These are phyloP conservation scores for Agapornis roseicollis DNA, from an alignment of 2,113 vertebrate species.

Conservation along the genomic window DNA sequence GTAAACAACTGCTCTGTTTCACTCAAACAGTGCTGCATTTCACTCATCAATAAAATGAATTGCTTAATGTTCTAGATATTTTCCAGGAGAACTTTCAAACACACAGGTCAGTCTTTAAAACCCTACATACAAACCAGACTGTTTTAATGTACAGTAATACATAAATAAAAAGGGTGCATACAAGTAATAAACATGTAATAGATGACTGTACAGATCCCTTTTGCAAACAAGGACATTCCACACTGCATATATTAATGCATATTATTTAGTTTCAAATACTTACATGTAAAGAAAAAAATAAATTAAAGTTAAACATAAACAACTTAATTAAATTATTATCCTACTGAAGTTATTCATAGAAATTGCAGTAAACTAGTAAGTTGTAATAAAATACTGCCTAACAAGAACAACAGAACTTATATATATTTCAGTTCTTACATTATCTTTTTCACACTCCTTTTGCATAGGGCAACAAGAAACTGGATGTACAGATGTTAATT, in stretches of 20 bases:
- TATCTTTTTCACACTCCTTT: slow-evolving; percentile 67
- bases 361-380: slow-evolving; percentile 3
- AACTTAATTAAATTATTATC: neutral
- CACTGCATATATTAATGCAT: neutral
- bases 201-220: neutral
- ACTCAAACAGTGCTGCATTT: neutral
- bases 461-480: slow-evolving; percentile 54
- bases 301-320: neutral
- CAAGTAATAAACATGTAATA: neutral
- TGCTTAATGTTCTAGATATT: neutral
- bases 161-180: neutral
- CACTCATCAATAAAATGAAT: neutral
- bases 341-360: neutral
- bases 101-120: neutral
- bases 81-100: neutral
- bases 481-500: slow-evolving; percentile 78
- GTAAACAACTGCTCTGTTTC: neutral
- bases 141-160: neutral
- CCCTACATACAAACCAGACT: neutral
- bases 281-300: neutral
- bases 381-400: neutral
- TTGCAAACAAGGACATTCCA: neutral
- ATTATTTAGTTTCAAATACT: neutral
- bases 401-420: slow-evolving; percentile 38
- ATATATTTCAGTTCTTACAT: slow-evolving; percentile 54